Evolutionary conservation across 2,888 invertebrate species (phyloP).

Genomic region (Beris morrisii): DNA sequence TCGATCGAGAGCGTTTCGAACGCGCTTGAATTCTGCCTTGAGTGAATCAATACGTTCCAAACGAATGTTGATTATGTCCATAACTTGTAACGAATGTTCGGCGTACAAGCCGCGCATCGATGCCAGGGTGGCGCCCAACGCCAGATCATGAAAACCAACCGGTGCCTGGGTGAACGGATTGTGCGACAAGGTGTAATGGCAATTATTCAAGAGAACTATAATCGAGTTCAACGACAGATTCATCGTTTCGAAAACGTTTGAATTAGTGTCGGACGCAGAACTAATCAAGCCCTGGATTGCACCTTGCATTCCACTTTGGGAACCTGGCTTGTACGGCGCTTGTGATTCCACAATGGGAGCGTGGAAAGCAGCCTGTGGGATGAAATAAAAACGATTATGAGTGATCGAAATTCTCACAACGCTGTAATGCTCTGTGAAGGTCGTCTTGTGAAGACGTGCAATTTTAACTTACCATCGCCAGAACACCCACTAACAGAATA

Average conservation of each 20-base stretch:
- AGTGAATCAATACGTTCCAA: slow-evolving; percentile 18
- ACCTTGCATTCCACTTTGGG: slow-evolving; percentile 13
- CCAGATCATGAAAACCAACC: slow-evolving; percentile 15
- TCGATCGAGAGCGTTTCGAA: slow-evolving; percentile 7
- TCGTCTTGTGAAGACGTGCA: too few relatives aligned
- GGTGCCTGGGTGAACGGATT: slow-evolving; percentile 17
- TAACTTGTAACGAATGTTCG: not conserved
- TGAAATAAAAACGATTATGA: not conserved
- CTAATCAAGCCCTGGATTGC: slow-evolving; percentile 12
- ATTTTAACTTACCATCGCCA: too few relatives aligned
- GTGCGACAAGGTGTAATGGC: slow-evolving; percentile 7
- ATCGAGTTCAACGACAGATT: slow-evolving; percentile 9
- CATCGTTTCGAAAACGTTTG: slow-evolving; percentile 16
- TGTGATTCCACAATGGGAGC: slow-evolving; percentile 2
- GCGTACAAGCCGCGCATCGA: not conserved
- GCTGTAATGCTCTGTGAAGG: too few relatives aligned
- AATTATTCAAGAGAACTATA: not conserved
- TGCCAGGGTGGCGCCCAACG: slow-evolving; percentile 7
- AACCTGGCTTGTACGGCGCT: not conserved
- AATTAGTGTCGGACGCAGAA: slow-evolving; percentile 2
- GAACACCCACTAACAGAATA: too few relatives aligned
- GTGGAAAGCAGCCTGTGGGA: slow-evolving; percentile 5
- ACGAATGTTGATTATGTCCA: slow-evolving; percentile 11
- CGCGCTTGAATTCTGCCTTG: slow-evolving; percentile 5
- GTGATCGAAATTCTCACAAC: too few relatives aligned